These are phyloP conservation scores for Geothlypis trichas DNA, from an alignment of 2,113 vertebrate species.

Conservation along the genomic window DNA sequence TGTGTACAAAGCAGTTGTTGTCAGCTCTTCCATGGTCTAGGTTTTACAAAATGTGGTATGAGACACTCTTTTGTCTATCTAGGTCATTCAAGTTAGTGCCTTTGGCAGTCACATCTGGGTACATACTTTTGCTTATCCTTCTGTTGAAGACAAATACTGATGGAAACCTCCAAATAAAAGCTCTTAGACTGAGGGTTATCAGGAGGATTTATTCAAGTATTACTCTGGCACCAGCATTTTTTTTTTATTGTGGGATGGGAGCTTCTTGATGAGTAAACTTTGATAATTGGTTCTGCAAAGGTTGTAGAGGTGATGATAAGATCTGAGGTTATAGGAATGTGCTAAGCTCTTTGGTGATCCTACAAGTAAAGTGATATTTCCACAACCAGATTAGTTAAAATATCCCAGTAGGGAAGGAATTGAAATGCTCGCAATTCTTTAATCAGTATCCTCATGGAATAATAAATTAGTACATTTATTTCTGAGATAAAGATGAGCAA, in stretches of 20 bases:
- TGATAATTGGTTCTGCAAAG: neutral
- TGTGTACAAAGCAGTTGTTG: constrained; percentile 3
- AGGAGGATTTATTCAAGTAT: neutral
- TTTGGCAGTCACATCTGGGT: neutral
- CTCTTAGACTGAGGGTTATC: neutral
- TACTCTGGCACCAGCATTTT: neutral
- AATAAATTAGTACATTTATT: neutral
- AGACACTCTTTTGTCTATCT: neutral
- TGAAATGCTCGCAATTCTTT: neutral
- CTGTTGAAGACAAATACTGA: neutral
- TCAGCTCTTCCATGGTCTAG: neutral
- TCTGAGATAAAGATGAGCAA: neutral
- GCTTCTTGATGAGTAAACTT: neutral
- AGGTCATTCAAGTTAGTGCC: neutral
- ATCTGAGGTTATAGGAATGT: constrained; percentile 27
- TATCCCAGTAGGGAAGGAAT: neutral
- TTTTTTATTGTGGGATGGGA: neutral
- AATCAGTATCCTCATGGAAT: neutral
- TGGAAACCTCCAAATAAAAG: neutral
- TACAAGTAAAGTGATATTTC: neutral
- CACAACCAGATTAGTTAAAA: neutral
- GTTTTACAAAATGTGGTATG: neutral
- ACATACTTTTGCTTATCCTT: neutral
- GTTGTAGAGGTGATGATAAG: neutral
- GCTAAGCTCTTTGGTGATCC: neutral